Base-by-base conservation (phyloP, 2,888 invertebrate genomes). In the Muscina levida region DNA sequence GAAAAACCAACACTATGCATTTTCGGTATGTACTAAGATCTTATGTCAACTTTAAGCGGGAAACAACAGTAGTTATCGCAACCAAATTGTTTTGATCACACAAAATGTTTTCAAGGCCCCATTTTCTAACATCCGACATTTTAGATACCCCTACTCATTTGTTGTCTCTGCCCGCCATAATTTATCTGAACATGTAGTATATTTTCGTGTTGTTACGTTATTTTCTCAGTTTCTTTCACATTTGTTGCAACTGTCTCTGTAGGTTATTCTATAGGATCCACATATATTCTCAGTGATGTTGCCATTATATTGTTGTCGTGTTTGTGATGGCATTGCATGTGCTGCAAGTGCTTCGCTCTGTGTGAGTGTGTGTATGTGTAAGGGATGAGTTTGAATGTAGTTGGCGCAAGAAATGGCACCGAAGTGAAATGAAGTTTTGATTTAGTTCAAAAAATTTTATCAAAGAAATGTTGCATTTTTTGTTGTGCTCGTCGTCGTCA, bases 361-460 rank as follows among this genome's bases (percentile, higher is more conserved):
- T n/a, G n/a, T n/a, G n/a, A n/a, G n/a, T 17, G 13, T 10, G 42
- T 73, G 37, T 39, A 15, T 68, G 39, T 53, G 77, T 39, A 42
- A 62, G 39, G n/a, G 31, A 53, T 62, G 39, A 62, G 77, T 48
- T 65, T 62, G 42, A 78, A 53, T 8, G 37, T 76, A 31, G 79
- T 84, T 82, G 84, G 84, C 83, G 83, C 87, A 88, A 89, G 88
- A 88, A 89, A 88, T 88, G 88, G 85, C 89, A 88, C 88, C 89
- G 89, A 88, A 87, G 87, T 87, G 88, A 89, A 88, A 88, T 88
- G 88, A 88, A 88, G 89, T 88, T 88, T 89, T 88, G 88, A 88
- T 88, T 89, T 88, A 88, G 89, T 88, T 88, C 88, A 86, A 85
- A 77, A 87, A 88, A 87, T 88, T 86, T 89, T 88, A 89, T 88